A percentile compares a stretch with the other conserved stretches of the same genome.
Evolutionary conservation across 2,113 vertebrate species (phyloP).

Genomic region (Gasterosteus aculeatus): DNA sequence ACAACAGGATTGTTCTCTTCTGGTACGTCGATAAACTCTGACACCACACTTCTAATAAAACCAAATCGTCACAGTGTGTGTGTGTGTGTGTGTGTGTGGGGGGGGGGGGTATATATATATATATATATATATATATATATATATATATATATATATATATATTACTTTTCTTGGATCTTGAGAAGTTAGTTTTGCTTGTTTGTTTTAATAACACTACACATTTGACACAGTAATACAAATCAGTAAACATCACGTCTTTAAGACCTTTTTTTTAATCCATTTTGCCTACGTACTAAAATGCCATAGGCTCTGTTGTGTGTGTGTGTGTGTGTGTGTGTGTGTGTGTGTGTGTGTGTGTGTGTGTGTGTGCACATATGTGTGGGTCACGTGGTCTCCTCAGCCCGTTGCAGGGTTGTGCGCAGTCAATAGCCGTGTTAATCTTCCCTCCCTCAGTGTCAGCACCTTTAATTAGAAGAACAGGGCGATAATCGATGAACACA

Average conservation of each 20-base stretch:
- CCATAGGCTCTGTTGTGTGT: conserved; percentile 1
- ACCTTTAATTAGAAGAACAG: conserved; percentile 78
- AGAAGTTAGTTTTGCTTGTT: no score
- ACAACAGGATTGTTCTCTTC: conserved; percentile 94
- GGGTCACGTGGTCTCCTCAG: conserved; percentile 12
- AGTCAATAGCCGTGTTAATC: conserved; percentile 78
- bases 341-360: not conserved
- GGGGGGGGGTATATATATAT: no score
- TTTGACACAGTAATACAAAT: not conserved
- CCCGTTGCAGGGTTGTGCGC: conserved; percentile 35
- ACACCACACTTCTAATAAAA: no score
- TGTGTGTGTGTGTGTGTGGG: no score
- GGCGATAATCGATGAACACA: conserved; percentile 71
- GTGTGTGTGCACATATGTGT: conserved; percentile 6
- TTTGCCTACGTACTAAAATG: not conserved
- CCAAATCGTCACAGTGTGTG: no score
- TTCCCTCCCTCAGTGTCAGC: conserved; percentile 70
- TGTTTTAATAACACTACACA: not conserved
- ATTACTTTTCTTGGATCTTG: no score
- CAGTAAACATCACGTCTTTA: not conserved
- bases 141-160: no score
- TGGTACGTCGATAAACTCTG: conserved; percentile 74
- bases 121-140: no score
- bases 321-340: not conserved
- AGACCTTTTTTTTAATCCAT: not conserved